Percentiles rank a stretch among this genome's conserved stretches.
Conservation (phyloP, 2,113 vertebrate genomes). For the Hypocryptadius cinnamomeus region DNA sequence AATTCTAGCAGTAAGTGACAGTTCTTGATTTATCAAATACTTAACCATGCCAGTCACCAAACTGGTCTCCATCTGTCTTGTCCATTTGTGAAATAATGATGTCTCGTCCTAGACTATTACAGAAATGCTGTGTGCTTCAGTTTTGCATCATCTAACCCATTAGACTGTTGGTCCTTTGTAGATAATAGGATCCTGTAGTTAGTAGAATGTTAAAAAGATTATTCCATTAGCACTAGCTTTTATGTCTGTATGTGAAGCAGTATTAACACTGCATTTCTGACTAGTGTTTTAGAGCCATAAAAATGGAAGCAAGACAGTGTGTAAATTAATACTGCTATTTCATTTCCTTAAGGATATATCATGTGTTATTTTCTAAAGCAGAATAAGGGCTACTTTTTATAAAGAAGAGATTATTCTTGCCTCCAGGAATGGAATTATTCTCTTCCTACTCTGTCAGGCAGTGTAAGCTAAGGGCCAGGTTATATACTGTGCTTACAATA, state of each 20-base stretch:
- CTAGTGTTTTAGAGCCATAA: background rate
- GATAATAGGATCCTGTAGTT: constrained; percentile 21
- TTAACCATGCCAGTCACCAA: constrained; percentile 68
- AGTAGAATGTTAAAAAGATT: background rate
- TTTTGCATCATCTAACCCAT: constrained; percentile 53
- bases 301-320: constrained; percentile 5
- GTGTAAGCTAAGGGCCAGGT: background rate
- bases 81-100: constrained; percentile 60
- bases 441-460: background rate
- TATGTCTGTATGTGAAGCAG: constrained; percentile 26
- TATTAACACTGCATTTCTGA: constrained; percentile 20
- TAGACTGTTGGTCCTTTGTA: constrained; percentile 33
- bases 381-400: background rate
- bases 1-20: constrained; percentile 99
- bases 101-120: constrained; percentile 51
- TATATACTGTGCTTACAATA: background rate
- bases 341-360: background rate
- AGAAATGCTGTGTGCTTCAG: constrained; percentile 48
- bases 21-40: constrained; percentile 87
- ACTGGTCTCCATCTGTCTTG: constrained; percentile 69
- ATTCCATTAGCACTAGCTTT: constrained; percentile 25
- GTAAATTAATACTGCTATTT: constrained; percentile 21
- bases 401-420: constrained; percentile 7
- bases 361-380: background rate
- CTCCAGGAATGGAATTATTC: background rate